These are phyloP conservation scores for Graphium colonna DNA, from an alignment of 2,888 invertebrate species.

Conservation along the genomic window DNA sequence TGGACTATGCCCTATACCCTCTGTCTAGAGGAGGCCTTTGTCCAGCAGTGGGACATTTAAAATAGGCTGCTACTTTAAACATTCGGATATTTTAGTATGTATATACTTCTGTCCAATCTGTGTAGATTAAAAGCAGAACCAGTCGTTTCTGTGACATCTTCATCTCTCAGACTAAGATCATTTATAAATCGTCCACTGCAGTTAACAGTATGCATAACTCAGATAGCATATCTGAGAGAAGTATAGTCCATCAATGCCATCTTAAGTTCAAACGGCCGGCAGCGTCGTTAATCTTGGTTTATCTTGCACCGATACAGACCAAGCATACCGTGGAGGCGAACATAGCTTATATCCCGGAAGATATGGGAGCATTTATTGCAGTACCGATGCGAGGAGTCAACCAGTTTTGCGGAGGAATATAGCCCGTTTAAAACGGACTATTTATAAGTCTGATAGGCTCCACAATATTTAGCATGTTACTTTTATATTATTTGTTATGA, in stretches of 20 bases:
- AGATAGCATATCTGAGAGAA: constrained; percentile 2
- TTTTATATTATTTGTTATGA: no score
- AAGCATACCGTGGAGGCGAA: background rate
- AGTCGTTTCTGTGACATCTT: background rate
- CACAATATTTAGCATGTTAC: no score
- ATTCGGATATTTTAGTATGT: no score
- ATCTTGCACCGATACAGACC: constrained; percentile 43
- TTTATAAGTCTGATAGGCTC: no score
- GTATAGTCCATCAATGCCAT: constrained; percentile 25
- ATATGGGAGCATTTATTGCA: constrained; percentile 5
- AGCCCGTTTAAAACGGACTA: background rate
- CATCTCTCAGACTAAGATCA: background rate
- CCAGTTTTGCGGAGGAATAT: background rate
- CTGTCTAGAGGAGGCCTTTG: no score
- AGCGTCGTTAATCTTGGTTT: constrained; percentile 43
- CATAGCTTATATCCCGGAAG: constrained; percentile 4
- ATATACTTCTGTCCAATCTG: no score
- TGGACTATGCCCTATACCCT: no score
- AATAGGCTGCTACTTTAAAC: no score
- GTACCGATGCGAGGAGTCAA: background rate
- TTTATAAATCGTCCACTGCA: constrained; percentile 1
- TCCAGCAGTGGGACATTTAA: no score
- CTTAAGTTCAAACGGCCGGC: constrained; percentile 31
- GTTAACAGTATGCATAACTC: constrained; percentile 11
- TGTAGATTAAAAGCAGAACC: no score